Percentiles rank a stretch among this genome's conserved stretches.
Evolutionary conservation across 1,140 invertebrate genomes (phyloP).

Genomic region (Hylyphantes graminicola): DNA sequence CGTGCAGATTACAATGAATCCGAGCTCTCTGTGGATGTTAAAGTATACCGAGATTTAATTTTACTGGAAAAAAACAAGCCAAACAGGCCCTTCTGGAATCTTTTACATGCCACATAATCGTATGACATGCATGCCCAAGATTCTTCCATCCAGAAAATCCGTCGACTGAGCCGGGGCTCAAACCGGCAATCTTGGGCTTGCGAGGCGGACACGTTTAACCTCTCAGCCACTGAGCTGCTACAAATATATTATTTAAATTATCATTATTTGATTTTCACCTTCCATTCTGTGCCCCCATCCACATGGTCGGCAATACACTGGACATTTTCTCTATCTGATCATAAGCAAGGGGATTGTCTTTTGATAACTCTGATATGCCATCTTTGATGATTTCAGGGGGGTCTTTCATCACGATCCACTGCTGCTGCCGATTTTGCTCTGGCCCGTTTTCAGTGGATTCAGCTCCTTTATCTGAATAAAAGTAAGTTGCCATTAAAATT

Average conservation of each 20-base stretch:
- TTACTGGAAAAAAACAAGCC: too few relatives aligned
- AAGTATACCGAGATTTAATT: too few relatives aligned
- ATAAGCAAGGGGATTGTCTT: constrained; percentile 65
- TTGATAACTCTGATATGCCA: constrained; percentile 68
- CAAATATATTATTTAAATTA: not conserved
- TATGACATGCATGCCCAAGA: too few relatives aligned
- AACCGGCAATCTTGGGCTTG: too few relatives aligned
- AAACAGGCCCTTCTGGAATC: too few relatives aligned
- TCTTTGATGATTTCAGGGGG: constrained; percentile 70
- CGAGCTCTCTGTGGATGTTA: too few relatives aligned
- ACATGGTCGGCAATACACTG: constrained; percentile 94
- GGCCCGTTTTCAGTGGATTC: constrained; percentile 21
- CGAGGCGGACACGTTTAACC: too few relatives aligned
- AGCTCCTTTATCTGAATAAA: constrained; percentile 29
- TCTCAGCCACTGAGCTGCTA: too few relatives aligned
- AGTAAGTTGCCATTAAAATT: not conserved
- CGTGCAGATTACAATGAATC: too few relatives aligned
- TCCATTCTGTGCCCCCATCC: constrained; percentile 91
- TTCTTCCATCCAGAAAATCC: too few relatives aligned
- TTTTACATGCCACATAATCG: too few relatives aligned
- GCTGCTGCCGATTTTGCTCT: constrained; percentile 34
- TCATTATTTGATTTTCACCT: constrained; percentile 65
- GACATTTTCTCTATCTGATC: constrained; percentile 73
- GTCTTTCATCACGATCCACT: constrained; percentile 61
- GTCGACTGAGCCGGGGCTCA: too few relatives aligned